Conservation (phyloP, 2,113 vertebrate species). For the Rhynchomys soricoides region DNA sequence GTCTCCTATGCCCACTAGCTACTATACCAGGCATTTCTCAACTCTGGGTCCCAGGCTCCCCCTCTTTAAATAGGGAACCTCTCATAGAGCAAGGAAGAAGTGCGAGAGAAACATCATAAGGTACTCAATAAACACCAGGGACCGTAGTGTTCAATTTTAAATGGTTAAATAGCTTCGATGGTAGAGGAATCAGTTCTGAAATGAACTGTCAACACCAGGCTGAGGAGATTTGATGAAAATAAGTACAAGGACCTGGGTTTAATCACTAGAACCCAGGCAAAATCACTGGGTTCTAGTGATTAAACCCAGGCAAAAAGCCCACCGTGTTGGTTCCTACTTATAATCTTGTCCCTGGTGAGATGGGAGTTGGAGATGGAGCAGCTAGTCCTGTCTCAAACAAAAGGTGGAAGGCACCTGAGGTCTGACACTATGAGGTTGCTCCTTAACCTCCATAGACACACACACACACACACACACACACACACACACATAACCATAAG, state of each 20-base stretch:
- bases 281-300: too few species aligned
- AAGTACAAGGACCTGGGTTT: neutral
- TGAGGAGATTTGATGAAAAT: neutral
- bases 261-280: neutral
- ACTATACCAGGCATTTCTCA: neutral
- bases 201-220: neutral
- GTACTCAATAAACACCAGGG: neutral
- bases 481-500: neutral
- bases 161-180: neutral
- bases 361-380: neutral
- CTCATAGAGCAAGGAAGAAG: neutral
- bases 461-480: too few species aligned
- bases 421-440: neutral
- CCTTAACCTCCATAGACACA: too few species aligned
- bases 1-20: neutral
- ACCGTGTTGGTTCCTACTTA: neutral
- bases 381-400: neutral
- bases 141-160: neutral
- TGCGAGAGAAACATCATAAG: neutral
- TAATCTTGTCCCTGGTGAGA: too few species aligned
- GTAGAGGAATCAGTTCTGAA: neutral
- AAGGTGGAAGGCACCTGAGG: neutral
- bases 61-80: neutral
- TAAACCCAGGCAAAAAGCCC: neutral
- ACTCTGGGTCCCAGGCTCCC: neutral